Conservation (phyloP, 2,797 vertebrate genomes). For the Amblyopsis hoosieri region DNA sequence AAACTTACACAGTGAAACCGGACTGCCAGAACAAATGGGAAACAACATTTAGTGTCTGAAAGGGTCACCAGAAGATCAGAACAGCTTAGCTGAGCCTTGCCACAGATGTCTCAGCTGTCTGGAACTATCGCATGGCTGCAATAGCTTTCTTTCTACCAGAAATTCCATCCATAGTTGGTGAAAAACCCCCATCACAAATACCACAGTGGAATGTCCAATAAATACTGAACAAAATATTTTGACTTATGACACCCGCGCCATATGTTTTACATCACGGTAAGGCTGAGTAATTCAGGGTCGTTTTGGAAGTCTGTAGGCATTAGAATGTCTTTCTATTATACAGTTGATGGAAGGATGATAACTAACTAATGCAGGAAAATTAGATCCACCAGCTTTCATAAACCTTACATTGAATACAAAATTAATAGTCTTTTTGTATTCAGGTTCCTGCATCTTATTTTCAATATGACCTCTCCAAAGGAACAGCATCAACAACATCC, state of each 20-base stretch:
- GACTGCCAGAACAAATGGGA: conserved; percentile 10
- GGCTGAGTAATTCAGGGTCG: conserved; percentile 33
- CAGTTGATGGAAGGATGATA: conserved; percentile 13
- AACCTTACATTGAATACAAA: too few species aligned
- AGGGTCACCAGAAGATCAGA: conserved; percentile 38
- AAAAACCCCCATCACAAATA: conserved; percentile 38
- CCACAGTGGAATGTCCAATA: conserved; percentile 4
- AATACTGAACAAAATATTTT: conserved; percentile 21
- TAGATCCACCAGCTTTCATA: conserved; percentile 31
- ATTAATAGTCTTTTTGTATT: neutral
- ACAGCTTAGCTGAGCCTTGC: conserved; percentile 13
- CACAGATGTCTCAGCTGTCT: conserved; percentile 23
- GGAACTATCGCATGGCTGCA: conserved; percentile 7
- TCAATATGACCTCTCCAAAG: neutral
- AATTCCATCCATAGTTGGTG: conserved; percentile 36
- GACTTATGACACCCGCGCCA: conserved; percentile 41
- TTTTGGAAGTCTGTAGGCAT: conserved; percentile 14
- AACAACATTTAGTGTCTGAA: conserved; percentile 43
- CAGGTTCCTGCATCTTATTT: neutral
- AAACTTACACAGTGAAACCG: conserved; percentile 17
- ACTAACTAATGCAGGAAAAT: conserved; percentile 42
- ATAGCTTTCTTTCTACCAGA: conserved; percentile 23
- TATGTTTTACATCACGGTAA: conserved; percentile 49
- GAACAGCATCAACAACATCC: too few species aligned
- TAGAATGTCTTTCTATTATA: conserved; percentile 48